Conservation (phyloP, 2,797 vertebrate species). For the Ambastaia sidthimunki region DNA sequence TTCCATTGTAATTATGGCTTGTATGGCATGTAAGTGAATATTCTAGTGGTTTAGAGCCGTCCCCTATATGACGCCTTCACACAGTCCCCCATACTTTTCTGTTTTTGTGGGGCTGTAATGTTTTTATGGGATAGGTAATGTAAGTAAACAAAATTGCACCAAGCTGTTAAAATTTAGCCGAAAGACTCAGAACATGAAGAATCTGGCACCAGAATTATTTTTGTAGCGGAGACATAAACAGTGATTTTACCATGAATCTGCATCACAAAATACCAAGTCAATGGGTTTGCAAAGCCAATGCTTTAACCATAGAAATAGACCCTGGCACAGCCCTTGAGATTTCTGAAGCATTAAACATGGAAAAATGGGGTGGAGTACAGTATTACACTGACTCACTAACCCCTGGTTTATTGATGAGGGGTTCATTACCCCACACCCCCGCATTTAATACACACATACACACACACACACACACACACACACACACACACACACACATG, state of each 20-base stretch:
- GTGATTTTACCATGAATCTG: slow-evolving; percentile 19
- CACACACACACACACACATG: slow-evolving; percentile 38
- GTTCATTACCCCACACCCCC: slow-evolving; percentile 28
- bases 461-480: slow-evolving; percentile 47
- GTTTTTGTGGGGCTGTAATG: slow-evolving; percentile 36
- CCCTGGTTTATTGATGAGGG: slow-evolving; percentile 58
- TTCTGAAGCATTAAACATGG: slow-evolving; percentile 51
- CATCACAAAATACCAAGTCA: slow-evolving; percentile 26
- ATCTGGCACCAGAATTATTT: slow-evolving; percentile 2
- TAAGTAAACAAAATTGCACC: slow-evolving; percentile 40
- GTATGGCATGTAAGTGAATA: slow-evolving; percentile 56
- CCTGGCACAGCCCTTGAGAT: slow-evolving; percentile 32
- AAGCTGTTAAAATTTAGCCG: slow-evolving; percentile 18
- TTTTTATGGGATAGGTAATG: slow-evolving; percentile 45
- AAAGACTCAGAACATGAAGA: neutral
- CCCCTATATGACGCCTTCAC: slow-evolving; percentile 57
- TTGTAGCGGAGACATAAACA: slow-evolving; percentile 32
- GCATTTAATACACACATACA: neutral
- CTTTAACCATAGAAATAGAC: slow-evolving; percentile 38
- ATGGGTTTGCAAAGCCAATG: slow-evolving; percentile 29
- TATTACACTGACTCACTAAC: slow-evolving; percentile 51
- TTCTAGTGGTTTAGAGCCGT: slow-evolving; percentile 55
- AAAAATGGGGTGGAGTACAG: slow-evolving; percentile 62
- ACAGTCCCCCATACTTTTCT: slow-evolving; percentile 54
- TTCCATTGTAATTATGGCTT: slow-evolving; percentile 66